These are phyloP conservation scores for Cololabis saira DNA, from an alignment of 2,113 vertebrate species.

Conservation along the genomic window DNA sequence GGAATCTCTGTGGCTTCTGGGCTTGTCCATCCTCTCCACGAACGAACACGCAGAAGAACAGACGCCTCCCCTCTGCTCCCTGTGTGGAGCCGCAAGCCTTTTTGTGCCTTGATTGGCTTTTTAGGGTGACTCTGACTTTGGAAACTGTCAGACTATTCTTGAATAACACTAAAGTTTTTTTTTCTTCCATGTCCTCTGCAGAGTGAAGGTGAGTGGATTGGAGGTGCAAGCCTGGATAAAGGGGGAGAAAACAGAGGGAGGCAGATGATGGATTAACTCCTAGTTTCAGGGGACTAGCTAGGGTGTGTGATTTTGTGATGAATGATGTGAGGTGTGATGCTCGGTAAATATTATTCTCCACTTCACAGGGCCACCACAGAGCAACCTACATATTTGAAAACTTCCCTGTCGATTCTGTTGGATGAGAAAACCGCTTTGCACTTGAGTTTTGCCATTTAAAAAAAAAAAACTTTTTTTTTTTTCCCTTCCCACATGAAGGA, in stretches of 20 bases:
- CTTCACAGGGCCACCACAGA: conserved; percentile 45
- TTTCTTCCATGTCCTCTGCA: conserved; percentile 62
- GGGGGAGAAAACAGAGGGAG: conserved; percentile 54
- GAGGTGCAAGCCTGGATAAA: conserved; percentile 67
- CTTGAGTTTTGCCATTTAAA: conserved; percentile 3
- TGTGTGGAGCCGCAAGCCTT: conserved; percentile 40
- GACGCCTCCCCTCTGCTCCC: conserved; percentile 31
- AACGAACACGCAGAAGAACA: conserved; percentile 38
- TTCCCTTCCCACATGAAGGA: conserved; percentile 38
- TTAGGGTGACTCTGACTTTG: conserved; percentile 71
- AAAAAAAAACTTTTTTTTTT: too few relatives aligned
- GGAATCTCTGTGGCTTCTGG: conserved; percentile 44
- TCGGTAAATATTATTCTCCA: conserved; percentile 73
- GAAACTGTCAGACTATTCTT: conserved; percentile 64
- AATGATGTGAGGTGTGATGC: conserved; percentile 70
- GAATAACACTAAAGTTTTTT: conserved; percentile 68
- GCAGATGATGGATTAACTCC: conserved; percentile 80
- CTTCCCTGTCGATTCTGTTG: conserved; percentile 23
- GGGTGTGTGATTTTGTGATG: conserved; percentile 74
- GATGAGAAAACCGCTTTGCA: conserved; percentile 35
- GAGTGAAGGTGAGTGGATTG: conserved; percentile 74
- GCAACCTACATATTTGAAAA: conserved; percentile 29
- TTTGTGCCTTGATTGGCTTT: conserved; percentile 57
- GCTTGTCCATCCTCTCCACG: conserved; percentile 42
- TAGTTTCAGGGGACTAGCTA: conserved; percentile 76